Evolutionary conservation across 2,113 vertebrate species (phyloP), one percentile per base, ranked within the genome.

Genomic region (Helogale parvula): DNA sequence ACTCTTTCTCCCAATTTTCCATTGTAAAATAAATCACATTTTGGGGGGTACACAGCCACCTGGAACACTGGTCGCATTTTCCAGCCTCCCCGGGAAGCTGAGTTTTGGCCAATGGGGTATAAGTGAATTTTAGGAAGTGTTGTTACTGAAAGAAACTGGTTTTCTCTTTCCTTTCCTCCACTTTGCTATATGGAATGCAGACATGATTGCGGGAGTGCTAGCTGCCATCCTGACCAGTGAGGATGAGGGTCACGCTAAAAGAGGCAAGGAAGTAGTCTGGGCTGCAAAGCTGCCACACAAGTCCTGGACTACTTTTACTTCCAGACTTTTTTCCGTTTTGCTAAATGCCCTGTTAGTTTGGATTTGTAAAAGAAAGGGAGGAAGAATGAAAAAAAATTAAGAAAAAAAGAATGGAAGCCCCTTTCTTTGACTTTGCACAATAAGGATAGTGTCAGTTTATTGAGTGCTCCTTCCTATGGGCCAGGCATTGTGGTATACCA

Each of bases 381-480:
- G 4, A 85, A 80, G 35, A 87, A 94, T 60, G 69, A 88, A 76
- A 84, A 76, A 76, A 85, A 33, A 86, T n/a, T 45, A 90, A 76
- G 50, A 33, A 29, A 66, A 84, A 82, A 93, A 54, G n/a, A 27
- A 89, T 63, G 7, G 29, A 76, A 84, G 23, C 4, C 65, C 45
- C 33, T 38, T 91, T 91, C 35, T 47, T 91, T 91, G 65, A 47
- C 77, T 97, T 94, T 90, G 66, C 17, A 35, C 79, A 60, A 52
- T 77, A 87, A 88, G 35, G 15, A 38, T n/a, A 84, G 35, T 54
- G 82, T 54, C 19, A 71, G 12, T 96, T 76, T 82, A 89, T 21
- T 45, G 25, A 96, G 38, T 45, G 68, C 35, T 94, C 88, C 71
- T 84, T 94, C 45, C 76, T 52, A 63, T 25, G 33, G 45, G 23